Evolutionary conservation across 1,140 invertebrate genomes (phyloP), one percentile per base, ranked within the genome.

Genomic region (Bombus difficillimus): DNA sequence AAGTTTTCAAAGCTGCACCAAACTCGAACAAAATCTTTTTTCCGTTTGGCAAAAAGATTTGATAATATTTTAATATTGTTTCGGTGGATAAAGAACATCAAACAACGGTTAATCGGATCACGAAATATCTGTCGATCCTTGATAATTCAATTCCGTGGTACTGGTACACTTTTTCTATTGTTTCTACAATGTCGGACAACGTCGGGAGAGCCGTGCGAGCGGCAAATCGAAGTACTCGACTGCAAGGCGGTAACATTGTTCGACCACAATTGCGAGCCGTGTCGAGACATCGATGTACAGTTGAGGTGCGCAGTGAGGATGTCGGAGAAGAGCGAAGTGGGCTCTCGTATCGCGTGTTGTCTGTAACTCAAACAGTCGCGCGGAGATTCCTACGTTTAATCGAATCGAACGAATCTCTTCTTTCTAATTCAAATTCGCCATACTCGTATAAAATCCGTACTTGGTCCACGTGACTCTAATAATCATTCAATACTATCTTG

Each of bases 271-370:
- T 73, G 83, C 83, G 53, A 86, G 86, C 80, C 75, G n/a, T 72
- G 86, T 80, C 86, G 79, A 88, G 88, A 81, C 88, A 84, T 90
- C 89, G 89, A 90, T 87, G 89, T 90, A 90, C 77, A 88, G 89
- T 86, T 79, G 89, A 90, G 83, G 89, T 90, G 89, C 89, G 86
- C 89, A 86, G 86, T 90, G 77, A 90, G 89, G 88, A 90, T 83
- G 77, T 83, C 86, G 81, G 74, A 80, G 89, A 89, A 79, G 81
- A 89, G 83, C 85, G 75, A 90, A 73, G 64, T 83, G 41, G 57
- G 47, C 80, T 86, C 68, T 82, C 28, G 89, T 90, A 90, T 90
- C 86, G 89, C 89, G 89, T 90, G 89, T 74, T 88, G 81, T 57
- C 83, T 88, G 78, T 75, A 90, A 88, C 72, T 80, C 88, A 41